Evolutionary conservation across 2,888 invertebrate species (phyloP).

Genomic region (Tipula unca): DNA sequence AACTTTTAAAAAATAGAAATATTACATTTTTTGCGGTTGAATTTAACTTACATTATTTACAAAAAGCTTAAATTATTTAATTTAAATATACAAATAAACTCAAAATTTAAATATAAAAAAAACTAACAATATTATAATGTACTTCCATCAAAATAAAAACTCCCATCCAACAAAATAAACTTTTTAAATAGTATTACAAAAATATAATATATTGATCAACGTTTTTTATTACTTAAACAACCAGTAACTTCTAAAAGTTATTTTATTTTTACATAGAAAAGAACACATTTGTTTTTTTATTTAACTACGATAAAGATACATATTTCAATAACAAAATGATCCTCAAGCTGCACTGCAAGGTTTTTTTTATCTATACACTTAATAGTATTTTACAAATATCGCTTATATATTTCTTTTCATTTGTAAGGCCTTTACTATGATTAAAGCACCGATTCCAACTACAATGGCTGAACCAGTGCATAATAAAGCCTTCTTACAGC

Average conservation of each 20-base stretch:
- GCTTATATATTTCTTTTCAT: slow-evolving; percentile 36
- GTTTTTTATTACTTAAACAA: background rate
- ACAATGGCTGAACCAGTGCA: background rate
- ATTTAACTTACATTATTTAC: no score
- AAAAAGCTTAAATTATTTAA: background rate
- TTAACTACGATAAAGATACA: no score
- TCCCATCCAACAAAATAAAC: background rate
- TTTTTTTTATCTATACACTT: background rate
- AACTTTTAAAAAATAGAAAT: no score
- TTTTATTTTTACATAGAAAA: background rate
- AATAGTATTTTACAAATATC: background rate
- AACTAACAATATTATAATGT: background rate
- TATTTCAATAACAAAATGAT: no score
- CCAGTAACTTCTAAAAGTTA: background rate
- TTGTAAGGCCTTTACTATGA: slow-evolving; percentile 19
- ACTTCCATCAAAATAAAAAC: background rate
- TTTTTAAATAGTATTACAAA: background rate
- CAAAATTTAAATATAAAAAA: background rate
- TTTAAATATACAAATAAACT: background rate
- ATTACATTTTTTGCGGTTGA: no score
- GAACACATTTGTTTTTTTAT: background rate
- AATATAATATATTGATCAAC: background rate
- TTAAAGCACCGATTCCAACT: background rate
- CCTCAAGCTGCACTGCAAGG: background rate
- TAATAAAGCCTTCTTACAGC: background rate